Evolutionary conservation across 1,140 invertebrate genomes (phyloP).

Genomic region (Pinna nobilis): DNA sequence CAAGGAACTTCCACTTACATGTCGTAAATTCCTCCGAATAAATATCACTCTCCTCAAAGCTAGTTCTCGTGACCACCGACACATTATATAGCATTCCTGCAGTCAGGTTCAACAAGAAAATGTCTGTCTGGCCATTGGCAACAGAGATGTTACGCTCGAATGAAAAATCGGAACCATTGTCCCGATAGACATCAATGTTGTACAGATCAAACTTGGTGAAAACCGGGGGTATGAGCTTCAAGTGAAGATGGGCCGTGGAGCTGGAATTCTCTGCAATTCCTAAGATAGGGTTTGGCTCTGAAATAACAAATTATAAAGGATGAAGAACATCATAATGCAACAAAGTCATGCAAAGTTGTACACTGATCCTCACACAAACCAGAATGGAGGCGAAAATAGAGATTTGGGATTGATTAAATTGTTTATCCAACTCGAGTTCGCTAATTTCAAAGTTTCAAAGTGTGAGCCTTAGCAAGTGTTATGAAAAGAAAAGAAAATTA

Average conservation of each 20-base stretch:
- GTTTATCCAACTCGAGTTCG: too few species aligned
- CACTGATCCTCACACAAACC: too few species aligned
- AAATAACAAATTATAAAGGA: not conserved
- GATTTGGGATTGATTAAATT: too few species aligned
- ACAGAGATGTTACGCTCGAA: conserved; percentile 6
- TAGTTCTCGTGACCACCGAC: conserved; percentile 16
- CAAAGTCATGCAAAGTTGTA: too few species aligned
- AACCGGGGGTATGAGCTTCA: conserved; percentile 39
- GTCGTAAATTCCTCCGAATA: conserved; percentile 31
- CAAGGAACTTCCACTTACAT: too few species aligned
- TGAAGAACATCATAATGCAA: too few species aligned
- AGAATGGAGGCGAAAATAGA: not conserved
- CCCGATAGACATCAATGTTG: conserved; percentile 32
- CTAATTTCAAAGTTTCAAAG: too few species aligned
- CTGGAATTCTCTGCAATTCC: conserved; percentile 37
- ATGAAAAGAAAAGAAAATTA: too few species aligned
- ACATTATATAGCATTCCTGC: conserved; percentile 38
- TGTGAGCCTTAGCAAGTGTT: too few species aligned
- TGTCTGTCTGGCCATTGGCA: not conserved
- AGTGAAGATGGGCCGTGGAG: conserved; percentile 38
- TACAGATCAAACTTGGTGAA: conserved; percentile 34
- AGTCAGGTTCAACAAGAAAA: conserved; percentile 31
- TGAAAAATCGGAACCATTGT: conserved; percentile 12
- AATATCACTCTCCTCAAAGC: conserved; percentile 33
- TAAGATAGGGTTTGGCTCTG: conserved; percentile 50